These are phyloP conservation scores for Physeter macrocephalus DNA, from an alignment of 2,113 vertebrate species.

Conservation along the genomic window DNA sequence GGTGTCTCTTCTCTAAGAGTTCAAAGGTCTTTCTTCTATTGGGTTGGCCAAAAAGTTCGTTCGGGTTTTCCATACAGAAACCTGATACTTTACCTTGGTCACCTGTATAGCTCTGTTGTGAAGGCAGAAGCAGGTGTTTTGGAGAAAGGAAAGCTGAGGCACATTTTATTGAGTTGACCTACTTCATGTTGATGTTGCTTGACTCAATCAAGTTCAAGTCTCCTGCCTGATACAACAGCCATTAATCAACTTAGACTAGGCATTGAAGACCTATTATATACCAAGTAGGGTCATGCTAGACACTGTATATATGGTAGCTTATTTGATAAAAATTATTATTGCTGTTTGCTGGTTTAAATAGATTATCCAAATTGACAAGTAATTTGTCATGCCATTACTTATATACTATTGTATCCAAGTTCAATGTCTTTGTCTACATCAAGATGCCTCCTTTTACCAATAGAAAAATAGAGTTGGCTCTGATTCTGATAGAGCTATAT, in stretches of 20 bases:
- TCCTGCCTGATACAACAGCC: not conserved
- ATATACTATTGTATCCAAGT: not conserved
- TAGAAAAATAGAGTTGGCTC: not conserved
- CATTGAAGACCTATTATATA: not conserved
- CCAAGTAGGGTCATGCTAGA: not conserved
- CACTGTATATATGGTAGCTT: not conserved
- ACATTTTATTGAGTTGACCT: not conserved
- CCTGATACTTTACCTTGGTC: not conserved
- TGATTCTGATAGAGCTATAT: not conserved
- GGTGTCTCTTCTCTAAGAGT: not conserved
- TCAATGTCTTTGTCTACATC: not conserved
- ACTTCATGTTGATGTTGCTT: not conserved
- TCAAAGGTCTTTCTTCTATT: not conserved
- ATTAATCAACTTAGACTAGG: not conserved
- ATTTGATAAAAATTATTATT: not conserved
- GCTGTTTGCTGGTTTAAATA: not conserved
- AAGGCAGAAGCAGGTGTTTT: not conserved
- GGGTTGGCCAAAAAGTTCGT: too few species aligned
- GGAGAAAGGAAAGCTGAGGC: not conserved
- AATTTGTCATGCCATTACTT: not conserved
- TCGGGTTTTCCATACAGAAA: too few species aligned
- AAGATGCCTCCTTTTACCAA: not conserved
- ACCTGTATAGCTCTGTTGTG: not conserved
- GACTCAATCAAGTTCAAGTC: not conserved
- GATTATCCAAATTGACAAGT: not conserved